Evolutionary conservation across 1,140 invertebrate species (phyloP).

Genomic region (Hesperophylax magnus): DNA sequence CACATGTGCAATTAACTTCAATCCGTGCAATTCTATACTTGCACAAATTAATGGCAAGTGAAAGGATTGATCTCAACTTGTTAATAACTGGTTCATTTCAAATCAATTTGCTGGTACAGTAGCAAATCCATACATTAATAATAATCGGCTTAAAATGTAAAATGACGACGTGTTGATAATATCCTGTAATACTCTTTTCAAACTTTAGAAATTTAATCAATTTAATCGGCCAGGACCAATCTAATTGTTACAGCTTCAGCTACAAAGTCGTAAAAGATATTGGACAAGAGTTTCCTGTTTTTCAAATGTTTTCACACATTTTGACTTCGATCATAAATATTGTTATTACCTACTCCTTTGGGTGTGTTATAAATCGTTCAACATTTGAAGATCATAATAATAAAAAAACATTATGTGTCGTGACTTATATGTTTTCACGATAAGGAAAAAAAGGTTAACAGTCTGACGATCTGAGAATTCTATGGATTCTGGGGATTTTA

Average conservation of each 20-base stretch:
- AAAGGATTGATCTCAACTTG: not conserved
- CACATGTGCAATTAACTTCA: not conserved
- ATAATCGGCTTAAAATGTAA: not conserved
- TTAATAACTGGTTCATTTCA: not conserved
- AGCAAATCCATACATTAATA: not conserved
- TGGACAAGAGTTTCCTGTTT: too few relatives aligned
- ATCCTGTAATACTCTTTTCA: not conserved
- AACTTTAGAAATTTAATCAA: not conserved
- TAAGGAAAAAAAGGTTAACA: too few relatives aligned
- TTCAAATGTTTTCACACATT: too few relatives aligned
- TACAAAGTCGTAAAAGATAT: too few relatives aligned
- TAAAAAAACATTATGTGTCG: too few relatives aligned
- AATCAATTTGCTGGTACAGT: not conserved
- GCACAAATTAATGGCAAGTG: constrained; percentile 13
- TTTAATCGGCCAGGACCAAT: not conserved
- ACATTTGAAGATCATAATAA: too few relatives aligned
- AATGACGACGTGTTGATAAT: not conserved
- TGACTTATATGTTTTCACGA: too few relatives aligned
- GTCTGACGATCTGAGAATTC: too few relatives aligned
- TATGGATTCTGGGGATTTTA: too few relatives aligned
- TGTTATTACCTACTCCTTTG: too few relatives aligned
- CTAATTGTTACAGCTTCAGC: not conserved
- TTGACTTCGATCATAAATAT: too few relatives aligned
- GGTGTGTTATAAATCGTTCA: too few relatives aligned
- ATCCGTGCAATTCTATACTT: constrained; percentile 1